Evolutionary conservation across 2,113 vertebrate species (phyloP).

Genomic region (Odocoileus virginianus): DNA sequence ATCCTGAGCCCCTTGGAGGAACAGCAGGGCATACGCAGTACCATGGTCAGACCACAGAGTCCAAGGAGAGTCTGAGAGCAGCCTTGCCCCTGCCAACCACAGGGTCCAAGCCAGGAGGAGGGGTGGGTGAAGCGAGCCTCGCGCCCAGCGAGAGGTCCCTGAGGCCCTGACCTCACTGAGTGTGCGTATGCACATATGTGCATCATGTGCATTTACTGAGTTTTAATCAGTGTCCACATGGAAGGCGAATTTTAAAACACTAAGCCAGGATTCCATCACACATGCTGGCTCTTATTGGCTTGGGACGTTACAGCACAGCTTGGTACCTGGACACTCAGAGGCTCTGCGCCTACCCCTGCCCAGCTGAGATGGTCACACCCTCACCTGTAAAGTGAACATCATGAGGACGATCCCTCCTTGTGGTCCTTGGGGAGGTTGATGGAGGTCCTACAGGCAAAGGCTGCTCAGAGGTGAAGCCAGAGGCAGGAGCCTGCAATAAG

Average conservation of each 20-base stretch:
- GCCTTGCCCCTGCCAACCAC: fast-evolving
- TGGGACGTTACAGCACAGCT: fast-evolving
- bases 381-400: fast-evolving
- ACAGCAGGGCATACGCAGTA: fast-evolving
- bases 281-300: fast-evolving
- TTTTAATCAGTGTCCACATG: fast-evolving
- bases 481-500: fast-evolving
- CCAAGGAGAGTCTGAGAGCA: neutral
- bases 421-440: fast-evolving
- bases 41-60: neutral
- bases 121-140: fast-evolving
- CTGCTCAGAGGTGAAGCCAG: fast-evolving
- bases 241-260: too few relatives aligned
- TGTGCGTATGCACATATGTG: fast-evolving
- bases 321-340: neutral
- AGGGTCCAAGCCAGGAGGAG: neutral
- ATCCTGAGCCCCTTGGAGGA: neutral
- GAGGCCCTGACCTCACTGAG: fast-evolving
- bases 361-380: too few relatives aligned
- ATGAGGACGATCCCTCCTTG: fast-evolving
- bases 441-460: fast-evolving
- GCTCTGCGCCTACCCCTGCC: neutral
- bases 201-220: fast-evolving
- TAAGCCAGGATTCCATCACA: fast-evolving
- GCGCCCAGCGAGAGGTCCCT: neutral